Base-by-base conservation (phyloP, 2,113 vertebrate genomes). In the Candoia aspera region DNA sequence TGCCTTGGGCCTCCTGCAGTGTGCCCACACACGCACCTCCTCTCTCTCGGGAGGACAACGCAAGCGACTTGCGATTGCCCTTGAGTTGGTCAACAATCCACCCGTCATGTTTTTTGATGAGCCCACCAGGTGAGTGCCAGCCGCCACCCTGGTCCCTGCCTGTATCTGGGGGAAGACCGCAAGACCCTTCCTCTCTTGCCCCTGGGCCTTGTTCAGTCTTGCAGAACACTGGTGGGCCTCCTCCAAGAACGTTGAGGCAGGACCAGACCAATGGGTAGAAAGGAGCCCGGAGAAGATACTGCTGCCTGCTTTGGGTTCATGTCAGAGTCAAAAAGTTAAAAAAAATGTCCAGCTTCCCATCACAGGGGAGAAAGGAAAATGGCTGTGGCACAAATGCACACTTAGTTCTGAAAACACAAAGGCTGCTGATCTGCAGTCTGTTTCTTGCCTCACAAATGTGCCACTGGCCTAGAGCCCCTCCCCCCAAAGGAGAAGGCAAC, bases 31-130 rank as follows among this genome's bases (percentile, higher is more conserved):
- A 53, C 99, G 99, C 94, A 99, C 99, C 91, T 97, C 96, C 94
- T 97, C 96, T 19, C 98, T 99, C 89, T 99, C 99, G 0, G 98
- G 99, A 0, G 99, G 99, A 0, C 99, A 99, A 95, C 98, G 99
- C 96, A 99, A 99, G 96, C 97, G 99, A 62, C 98, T 99, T 93
- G 99, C 99, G 93, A 99, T 99, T 3, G 99, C 99, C 58, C 97
- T 98, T 94, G 99, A 99, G 96, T 98, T 99, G 95, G 99, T 99
- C 97, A 99, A 99, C 97, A 99, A 99, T 93, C 99, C 99, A 0
- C 99, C 99, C 0, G 99, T 99, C 97, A 99, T 99, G 99, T 99
- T 99, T 97, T 99, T 99, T 42, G 99, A 99, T 23, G 99, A 99
- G 96, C 99, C 99, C 94, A 99, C 99, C 15, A 99, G 99, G 99